Conservation (phyloP, 2,113 vertebrate genomes). For the Phyllostomus discolor region DNA sequence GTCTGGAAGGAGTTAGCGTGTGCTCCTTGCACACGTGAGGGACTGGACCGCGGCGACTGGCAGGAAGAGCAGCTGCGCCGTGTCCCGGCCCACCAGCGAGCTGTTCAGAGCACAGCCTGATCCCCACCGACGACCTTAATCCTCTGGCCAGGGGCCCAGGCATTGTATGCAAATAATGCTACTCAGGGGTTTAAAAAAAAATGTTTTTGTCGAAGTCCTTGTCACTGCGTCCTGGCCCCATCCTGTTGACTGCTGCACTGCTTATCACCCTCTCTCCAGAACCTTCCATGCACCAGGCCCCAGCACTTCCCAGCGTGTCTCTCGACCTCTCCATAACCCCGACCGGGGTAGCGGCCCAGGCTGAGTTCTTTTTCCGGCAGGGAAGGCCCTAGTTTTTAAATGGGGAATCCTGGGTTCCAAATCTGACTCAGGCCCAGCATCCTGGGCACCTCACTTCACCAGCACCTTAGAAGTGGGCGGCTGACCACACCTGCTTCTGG, state of each 20-base stretch:
- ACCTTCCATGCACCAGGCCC: not conserved
- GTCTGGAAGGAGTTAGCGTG: not conserved
- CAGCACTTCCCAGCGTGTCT: not conserved
- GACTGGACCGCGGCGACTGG: not conserved
- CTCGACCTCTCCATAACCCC: conserved; percentile 51
- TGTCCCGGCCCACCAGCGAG: not conserved
- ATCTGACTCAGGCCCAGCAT: too few relatives aligned
- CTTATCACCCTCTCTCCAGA: not conserved
- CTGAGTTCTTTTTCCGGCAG: not conserved
- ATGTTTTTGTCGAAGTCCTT: not conserved
- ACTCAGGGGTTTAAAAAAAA: not conserved
- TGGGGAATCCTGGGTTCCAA: not conserved
- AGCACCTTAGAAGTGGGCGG: not conserved
- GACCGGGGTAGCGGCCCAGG: not conserved
- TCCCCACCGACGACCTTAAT: not conserved
- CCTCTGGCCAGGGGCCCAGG: not conserved
- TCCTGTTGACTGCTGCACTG: conserved; percentile 20
- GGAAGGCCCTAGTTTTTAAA: not conserved
- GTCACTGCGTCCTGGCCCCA: not conserved
- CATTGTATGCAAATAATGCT: conserved; percentile 49
- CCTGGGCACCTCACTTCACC: not conserved
- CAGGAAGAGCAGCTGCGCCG: not conserved
- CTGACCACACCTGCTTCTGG: too few relatives aligned
- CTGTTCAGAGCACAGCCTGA: not conserved
- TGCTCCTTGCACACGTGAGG: not conserved